Conservation (phyloP, 2,113 vertebrate species). For the Nyctibius bracteatus region DNA sequence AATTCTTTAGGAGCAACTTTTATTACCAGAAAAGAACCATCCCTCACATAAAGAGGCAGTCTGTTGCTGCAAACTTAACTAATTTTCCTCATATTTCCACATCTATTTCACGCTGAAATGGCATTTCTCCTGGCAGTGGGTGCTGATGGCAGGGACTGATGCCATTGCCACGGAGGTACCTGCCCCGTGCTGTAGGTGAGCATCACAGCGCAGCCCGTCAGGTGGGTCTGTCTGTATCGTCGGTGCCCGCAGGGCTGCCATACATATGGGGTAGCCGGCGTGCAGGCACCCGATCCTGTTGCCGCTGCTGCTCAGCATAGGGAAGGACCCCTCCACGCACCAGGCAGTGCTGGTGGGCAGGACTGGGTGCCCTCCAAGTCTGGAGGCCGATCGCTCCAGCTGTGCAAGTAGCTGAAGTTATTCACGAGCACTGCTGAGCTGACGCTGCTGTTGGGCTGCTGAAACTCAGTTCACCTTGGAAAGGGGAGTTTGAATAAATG, state of each 20-base stretch:
- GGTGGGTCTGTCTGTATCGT: rapidly evolving
- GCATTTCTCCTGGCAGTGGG: neutral
- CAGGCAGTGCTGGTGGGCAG: neutral
- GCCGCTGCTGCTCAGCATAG: neutral
- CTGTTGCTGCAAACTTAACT: neutral
- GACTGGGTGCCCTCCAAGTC: neutral
- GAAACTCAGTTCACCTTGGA: neutral
- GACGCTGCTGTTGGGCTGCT: neutral
- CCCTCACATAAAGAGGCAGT: neutral
- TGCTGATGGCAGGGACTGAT: neutral
- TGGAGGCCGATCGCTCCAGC: rapidly evolving
- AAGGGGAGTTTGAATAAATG: neutral
- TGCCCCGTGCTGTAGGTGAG: neutral
- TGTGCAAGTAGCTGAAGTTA: neutral
- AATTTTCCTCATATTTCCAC: neutral
- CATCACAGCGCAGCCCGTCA: neutral
- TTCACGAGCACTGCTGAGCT: neutral
- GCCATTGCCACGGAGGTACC: neutral
- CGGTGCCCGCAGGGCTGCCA: neutral
- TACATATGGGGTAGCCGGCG: rapidly evolving
- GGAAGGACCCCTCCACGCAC: neutral
- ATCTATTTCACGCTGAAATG: neutral
- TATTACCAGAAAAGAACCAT: neutral
- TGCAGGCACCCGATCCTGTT: neutral
- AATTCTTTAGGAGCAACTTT: neutral